Evolutionary conservation across 2,113 vertebrate species (phyloP).

Genomic region (Trogon surrucura): DNA sequence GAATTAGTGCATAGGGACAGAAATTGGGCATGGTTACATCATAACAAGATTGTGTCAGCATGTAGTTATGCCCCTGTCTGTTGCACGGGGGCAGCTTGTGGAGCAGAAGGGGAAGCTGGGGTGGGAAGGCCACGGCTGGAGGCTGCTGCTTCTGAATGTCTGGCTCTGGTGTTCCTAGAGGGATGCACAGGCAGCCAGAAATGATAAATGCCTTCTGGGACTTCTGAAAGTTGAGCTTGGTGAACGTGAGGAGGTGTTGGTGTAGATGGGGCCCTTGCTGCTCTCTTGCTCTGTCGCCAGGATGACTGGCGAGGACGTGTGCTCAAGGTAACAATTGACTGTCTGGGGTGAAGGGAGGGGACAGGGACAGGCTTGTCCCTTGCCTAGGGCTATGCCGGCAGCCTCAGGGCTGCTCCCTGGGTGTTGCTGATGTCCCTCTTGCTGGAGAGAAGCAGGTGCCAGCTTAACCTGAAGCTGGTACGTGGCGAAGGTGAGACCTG

Average conservation of each 20-base stretch:
- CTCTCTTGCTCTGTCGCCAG: not conserved
- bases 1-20: slow-evolving; percentile 6
- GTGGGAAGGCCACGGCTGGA: not conserved
- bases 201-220: not conserved
- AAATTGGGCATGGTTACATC: not conserved
- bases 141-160: not conserved
- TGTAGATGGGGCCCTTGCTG: not conserved
- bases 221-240: not conserved
- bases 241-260: not conserved
- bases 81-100: rapidly evolving
- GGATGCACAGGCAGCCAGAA: not conserved
- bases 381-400: not conserved
- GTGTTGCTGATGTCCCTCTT: not conserved
- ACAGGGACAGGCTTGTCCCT: not conserved
- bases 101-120: not conserved
- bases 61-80: slow-evolving; percentile 33
- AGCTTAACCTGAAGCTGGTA: rapidly evolving
- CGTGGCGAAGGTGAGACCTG: not conserved
- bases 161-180: not conserved
- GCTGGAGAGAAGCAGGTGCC: not conserved
- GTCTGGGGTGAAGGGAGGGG: rapidly evolving
- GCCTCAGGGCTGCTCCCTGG: not conserved
- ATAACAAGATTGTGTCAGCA: slow-evolving; percentile 59
- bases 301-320: not conserved
- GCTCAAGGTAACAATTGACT: not conserved